These are phyloP conservation scores for Prinia subflava DNA, from an alignment of 2,113 vertebrate species.

Conservation along the genomic window DNA sequence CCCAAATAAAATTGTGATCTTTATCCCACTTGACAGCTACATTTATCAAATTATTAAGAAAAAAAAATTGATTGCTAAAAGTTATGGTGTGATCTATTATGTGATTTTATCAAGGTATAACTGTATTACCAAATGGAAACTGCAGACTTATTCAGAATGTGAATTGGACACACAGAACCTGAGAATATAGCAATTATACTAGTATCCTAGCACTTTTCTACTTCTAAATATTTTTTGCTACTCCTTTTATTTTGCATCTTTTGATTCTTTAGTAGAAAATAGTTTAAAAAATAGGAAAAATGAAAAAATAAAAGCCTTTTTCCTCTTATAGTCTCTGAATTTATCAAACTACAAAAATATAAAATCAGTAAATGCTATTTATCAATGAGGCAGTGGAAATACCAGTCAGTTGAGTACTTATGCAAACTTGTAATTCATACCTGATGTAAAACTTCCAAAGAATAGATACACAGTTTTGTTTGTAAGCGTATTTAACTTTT, in stretches of 20 bases:
- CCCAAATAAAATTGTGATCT: slow-evolving; percentile 71
- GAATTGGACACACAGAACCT: slow-evolving; percentile 50
- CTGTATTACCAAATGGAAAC: slow-evolving; percentile 61
- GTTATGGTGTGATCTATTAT: slow-evolving; percentile 69
- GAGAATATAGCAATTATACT: slow-evolving; percentile 30
- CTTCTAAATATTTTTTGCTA: not conserved
- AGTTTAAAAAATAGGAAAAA: not conserved
- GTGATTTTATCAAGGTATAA: slow-evolving; percentile 65
- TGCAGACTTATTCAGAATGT: slow-evolving; percentile 62
- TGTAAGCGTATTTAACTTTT: not conserved
- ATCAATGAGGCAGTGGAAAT: not conserved
- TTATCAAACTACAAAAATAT: not conserved
- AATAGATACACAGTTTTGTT: not conserved
- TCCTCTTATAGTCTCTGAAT: not conserved
- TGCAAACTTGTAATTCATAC: not conserved
- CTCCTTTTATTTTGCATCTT: not conserved
- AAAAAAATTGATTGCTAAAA: slow-evolving; percentile 71
- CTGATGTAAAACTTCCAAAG: not conserved
- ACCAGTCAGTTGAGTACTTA: not conserved
- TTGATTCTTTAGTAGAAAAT: not conserved
- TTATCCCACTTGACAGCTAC: slow-evolving; percentile 72
- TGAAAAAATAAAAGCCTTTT: not conserved
- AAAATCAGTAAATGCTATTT: not conserved
- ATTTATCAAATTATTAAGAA: slow-evolving; percentile 77
- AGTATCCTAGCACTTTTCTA: not conserved